Evolutionary conservation across 1,140 invertebrate species (phyloP), one percentile per base, ranked within the genome.

Genomic region (Drosophila chauvacae): DNA sequence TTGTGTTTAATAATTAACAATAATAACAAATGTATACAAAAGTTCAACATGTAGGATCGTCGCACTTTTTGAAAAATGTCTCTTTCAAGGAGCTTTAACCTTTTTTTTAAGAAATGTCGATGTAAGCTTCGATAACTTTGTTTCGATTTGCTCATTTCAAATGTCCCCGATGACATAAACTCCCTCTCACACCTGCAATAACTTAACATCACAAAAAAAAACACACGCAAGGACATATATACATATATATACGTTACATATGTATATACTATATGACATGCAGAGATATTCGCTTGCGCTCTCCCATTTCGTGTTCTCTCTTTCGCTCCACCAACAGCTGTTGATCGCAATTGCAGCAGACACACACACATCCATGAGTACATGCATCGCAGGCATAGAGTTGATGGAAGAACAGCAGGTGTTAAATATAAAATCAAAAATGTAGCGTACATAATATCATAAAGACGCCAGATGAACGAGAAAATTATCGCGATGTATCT

Each of bases 321-420:
- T 73, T n/a, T 30, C 23, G 42, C 50, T 60, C 80, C 59, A 62
- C 57, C 56, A 47, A 61, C 83, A 86, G 80, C 83, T 87, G 84
- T 88, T 80, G 84, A 83, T 88, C 85, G 72, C 68, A 77, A 80
- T 76, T 83, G 71, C 80, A 80, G 68, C 63, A 60, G 33, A 5
- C 48, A 30, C 48, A 60, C 70, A 20, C n/a, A 69, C 26, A 26
- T 37, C 53, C 26, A 5, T 9, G 47, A 26, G 18, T 39, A 64
- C 48, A 50, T 35, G 16, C 35, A 26, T 42, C 30, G 45, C 7
- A 41, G 37, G 50, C 59, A 61, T 35, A 41, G 50, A 56, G 66
- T 50, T 88, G 84, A 87, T 87, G 80, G 61, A 84, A 84, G 76
- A 80, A 83, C 83, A 87, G 84, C 83, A 87, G 84, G 84, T 87